Base-by-base conservation (phyloP, 2,113 vertebrate species). In the Thermophis baileyi region DNA sequence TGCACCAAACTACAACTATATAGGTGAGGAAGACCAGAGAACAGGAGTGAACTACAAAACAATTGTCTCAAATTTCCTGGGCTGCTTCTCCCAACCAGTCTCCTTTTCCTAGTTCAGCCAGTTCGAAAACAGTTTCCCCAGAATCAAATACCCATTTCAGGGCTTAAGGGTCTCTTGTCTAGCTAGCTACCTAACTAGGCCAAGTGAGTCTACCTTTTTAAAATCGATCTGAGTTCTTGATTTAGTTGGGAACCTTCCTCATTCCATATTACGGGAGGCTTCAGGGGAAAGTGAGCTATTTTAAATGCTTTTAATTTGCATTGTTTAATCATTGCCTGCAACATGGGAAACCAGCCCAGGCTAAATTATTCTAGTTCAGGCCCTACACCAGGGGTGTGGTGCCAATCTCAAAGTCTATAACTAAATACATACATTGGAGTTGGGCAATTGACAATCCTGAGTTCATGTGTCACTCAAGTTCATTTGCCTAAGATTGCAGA, bases 361-460 rank as follows among this genome's bases (percentile, higher is more conserved):
- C 4, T 2, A 40, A 69, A 69, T 69, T 35, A 93, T 90, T 92
- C 91, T 90, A 89, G 85, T 10, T 27, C 0, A 91, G 93, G 96
- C 93, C 53, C 51, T 85, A 6, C 55, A 95, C 96, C 95, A 96
- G 90, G 40, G 85, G 91, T 49, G 1, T 47, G 95, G 0, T 95
- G 95, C 95, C 90, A 90, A 11, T 0, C 1, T 91, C 74, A 24
- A 1, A 20, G 87, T 95, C 95, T 95, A 96, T 95, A 25, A 95
- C 94, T 40, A 3, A 96, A 95, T 95, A 96, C 94, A 93, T 95
- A 96, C 87, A 90, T 81, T 1, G 7, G 22, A 90, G n/a, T 14
- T 85, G 87, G 81, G 11, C 1, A 0, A 54, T 81, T 0, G 0
- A 86, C 88, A 54, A 9, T 0, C 57, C 54, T 7, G 40, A 87